Percentiles rank a stretch among this genome's conserved stretches.
Evolutionary conservation across 1,140 invertebrate genomes (phyloP).

Genomic region (Drosophila lowei): DNA sequence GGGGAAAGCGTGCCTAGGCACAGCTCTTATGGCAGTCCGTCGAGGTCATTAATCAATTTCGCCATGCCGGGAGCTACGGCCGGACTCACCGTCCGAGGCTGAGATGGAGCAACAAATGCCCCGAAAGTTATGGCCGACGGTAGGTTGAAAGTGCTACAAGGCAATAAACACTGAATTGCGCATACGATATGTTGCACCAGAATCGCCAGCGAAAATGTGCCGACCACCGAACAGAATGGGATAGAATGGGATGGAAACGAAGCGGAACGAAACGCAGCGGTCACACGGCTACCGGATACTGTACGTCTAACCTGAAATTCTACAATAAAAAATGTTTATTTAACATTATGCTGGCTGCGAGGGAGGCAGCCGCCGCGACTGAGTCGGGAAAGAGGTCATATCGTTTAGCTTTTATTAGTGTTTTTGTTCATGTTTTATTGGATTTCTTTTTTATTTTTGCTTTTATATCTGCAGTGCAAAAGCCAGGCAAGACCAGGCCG

Average conservation of each 20-base stretch:
- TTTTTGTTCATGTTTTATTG: conserved; percentile 57
- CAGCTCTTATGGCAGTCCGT: conserved; percentile 1
- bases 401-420: conserved; percentile 63
- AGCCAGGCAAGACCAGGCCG: conserved; percentile 1
- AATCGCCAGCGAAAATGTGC: conserved; percentile 20
- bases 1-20: too few relatives aligned
- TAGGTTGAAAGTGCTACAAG: conserved; percentile 49
- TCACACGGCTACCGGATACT: conserved; percentile 30
- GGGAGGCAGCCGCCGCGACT: not conserved
- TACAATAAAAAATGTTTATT: conserved; percentile 61
- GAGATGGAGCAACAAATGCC: conserved; percentile 37
- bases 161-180: conserved; percentile 63
- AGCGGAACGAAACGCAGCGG: too few relatives aligned
- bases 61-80: conserved; percentile 15
- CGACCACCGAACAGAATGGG: conserved; percentile 1
- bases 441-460: conserved; percentile 38
- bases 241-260: too few relatives aligned
- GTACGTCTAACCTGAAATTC: conserved; percentile 50
- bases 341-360: conserved; percentile 13
- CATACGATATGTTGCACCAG: conserved; percentile 60
- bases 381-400: conserved; percentile 46
- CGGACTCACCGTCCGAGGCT: conserved; percentile 14
- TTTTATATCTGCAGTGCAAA: conserved; percentile 55
- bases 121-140: conserved; percentile 33
- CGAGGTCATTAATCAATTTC: conserved; percentile 59